These are phyloP conservation scores for Neolamprologus longior DNA, from an alignment of 2,113 vertebrate genomes.

Conservation along the genomic window DNA sequence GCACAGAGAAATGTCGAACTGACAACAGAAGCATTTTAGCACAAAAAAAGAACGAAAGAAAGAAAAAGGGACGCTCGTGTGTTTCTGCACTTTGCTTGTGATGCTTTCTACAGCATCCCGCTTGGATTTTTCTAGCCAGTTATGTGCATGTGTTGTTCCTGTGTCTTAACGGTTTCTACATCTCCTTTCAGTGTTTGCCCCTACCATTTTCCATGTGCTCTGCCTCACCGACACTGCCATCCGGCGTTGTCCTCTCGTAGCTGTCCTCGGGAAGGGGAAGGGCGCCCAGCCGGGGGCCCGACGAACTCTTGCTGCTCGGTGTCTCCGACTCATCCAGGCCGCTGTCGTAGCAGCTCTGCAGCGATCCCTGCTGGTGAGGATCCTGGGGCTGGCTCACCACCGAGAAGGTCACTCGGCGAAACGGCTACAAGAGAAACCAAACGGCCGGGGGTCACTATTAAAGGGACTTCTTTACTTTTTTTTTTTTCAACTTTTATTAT, in stretches of 20 bases:
- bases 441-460: slow-evolving; percentile 93
- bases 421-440: slow-evolving; percentile 96
- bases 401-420: slow-evolving; percentile 99
- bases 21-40: background rate
- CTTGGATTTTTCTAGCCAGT: slow-evolving; percentile 5
- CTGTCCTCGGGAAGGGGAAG: slow-evolving; percentile 99
- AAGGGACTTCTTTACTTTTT: slow-evolving; percentile 53
- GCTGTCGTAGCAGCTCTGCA: slow-evolving; percentile 99
- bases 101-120: slow-evolving; percentile 1
- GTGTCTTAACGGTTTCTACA: slow-evolving; percentile 37
- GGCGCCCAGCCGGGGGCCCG: slow-evolving; percentile 97
- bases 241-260: slow-evolving; percentile 99
- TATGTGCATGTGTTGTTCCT: slow-evolving; percentile 48
- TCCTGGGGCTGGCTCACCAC: slow-evolving; percentile 99
- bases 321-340: slow-evolving; percentile 99
- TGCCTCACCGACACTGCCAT: slow-evolving; percentile 99
- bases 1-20: background rate
- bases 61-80: background rate
- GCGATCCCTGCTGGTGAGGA: slow-evolving; percentile 98
- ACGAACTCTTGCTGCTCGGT: slow-evolving; percentile 99
- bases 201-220: slow-evolving; percentile 99
- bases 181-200: slow-evolving; percentile 86
- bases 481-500: background rate
- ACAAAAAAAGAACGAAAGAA: background rate
- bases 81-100: slow-evolving; percentile 1